Evolutionary conservation across 2,113 vertebrate genomes (phyloP).

Genomic region (Nyctereutes procyonoides): DNA sequence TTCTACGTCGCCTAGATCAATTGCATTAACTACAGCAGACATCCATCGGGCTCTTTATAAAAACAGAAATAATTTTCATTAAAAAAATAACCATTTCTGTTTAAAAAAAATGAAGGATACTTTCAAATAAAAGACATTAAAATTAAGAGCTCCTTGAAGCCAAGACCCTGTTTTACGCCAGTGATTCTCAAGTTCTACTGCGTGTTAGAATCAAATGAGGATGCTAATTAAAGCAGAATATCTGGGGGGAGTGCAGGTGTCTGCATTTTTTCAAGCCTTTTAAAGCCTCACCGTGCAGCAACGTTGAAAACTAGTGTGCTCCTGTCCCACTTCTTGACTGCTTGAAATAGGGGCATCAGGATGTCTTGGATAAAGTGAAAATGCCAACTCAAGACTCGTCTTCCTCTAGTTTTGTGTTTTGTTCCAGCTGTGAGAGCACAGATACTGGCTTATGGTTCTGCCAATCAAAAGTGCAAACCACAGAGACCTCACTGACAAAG

Average conservation of each 20-base stretch:
- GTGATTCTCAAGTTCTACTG: background rate
- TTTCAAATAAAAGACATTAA: background rate
- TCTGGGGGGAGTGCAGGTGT: background rate
- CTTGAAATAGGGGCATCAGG: background rate
- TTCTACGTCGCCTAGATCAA: background rate
- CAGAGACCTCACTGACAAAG: background rate
- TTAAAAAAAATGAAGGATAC: background rate
- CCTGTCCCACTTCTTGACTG: rapidly evolving
- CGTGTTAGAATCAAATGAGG: background rate
- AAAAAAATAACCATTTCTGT: background rate
- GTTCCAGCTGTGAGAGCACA: no score
- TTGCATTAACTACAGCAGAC: background rate
- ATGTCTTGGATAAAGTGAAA: background rate
- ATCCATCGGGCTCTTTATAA: background rate
- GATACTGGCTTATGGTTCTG: rapidly evolving
- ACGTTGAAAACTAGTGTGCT: rapidly evolving
- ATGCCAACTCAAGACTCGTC: background rate
- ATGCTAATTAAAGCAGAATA: background rate
- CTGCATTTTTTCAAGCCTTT: background rate
- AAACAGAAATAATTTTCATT: background rate
- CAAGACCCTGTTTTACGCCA: background rate
- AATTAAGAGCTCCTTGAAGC: background rate
- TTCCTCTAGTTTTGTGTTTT: background rate
- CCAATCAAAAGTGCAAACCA: background rate
- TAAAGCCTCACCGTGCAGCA: no score